These are phyloP conservation scores for Matsumyia berberina DNA, from an alignment of 2,888 invertebrate genomes.

Conservation along the genomic window DNA sequence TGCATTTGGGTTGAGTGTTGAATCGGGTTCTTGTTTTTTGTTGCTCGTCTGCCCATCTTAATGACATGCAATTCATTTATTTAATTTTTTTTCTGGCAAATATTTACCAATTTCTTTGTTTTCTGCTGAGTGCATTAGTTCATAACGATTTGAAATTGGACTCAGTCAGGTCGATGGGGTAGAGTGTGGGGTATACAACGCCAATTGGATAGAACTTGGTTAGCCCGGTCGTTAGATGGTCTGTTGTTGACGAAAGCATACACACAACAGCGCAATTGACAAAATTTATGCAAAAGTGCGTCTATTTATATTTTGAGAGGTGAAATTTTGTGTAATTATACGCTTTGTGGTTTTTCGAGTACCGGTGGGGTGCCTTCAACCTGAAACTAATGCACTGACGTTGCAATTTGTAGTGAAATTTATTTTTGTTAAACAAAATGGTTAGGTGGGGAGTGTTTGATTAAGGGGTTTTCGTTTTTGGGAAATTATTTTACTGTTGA, in stretches of 20 bases:
- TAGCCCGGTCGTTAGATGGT: constrained; percentile 17
- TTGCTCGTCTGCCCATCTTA: constrained; percentile 34
- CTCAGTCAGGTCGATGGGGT: constrained; percentile 15
- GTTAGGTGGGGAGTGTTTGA: no score
- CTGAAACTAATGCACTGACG: no score
- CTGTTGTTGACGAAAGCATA: constrained; percentile 35
- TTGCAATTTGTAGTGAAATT: no score
- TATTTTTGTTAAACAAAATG: no score
- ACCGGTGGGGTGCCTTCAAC: no score
- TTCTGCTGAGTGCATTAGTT: constrained; percentile 16
- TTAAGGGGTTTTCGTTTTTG: no score
- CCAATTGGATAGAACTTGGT: constrained; percentile 31
- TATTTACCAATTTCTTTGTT: constrained; percentile 36
- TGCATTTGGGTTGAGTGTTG: constrained; percentile 14
- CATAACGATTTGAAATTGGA: constrained; percentile 47
- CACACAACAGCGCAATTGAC: constrained; percentile 20
- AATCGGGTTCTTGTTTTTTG: constrained; percentile 15
- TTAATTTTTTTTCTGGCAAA: constrained; percentile 37
- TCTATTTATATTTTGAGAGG: constrained; percentile 42
- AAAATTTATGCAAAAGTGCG: constrained; percentile 36
- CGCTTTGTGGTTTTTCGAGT: constrained; percentile 8
- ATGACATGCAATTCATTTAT: constrained; percentile 65
- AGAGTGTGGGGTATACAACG: background rate
- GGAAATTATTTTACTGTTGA: no score
- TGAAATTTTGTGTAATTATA: constrained; percentile 48